Percentiles rank a stretch among this genome's conserved stretches.
Conservation (phyloP, 2,797 vertebrate genomes). For the Sebastes steindachneri region DNA sequence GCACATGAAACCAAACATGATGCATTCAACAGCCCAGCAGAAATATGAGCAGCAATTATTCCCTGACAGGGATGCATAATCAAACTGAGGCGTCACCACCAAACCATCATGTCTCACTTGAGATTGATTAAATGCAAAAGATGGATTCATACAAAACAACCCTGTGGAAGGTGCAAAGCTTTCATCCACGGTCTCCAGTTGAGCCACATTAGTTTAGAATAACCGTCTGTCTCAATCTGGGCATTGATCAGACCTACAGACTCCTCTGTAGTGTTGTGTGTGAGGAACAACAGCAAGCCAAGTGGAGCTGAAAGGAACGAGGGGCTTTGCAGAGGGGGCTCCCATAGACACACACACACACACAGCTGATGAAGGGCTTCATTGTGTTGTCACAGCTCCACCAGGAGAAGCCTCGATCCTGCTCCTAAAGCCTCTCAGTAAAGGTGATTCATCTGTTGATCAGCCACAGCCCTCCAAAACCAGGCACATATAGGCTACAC, state of each 20-base stretch:
- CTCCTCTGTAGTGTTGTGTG: conserved; percentile 13
- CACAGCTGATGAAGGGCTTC: conserved; percentile 68
- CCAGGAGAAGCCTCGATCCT: conserved; percentile 7
- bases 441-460: conserved; percentile 73
- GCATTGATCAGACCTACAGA: conserved; percentile 13
- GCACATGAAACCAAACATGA: background rate
- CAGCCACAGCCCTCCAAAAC: conserved; percentile 10
- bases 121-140: conserved; percentile 33
- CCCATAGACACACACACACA: conserved; percentile 10
- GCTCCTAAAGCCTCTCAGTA: conserved; percentile 33
- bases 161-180: background rate
- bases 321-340: conserved; percentile 42
- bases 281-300: conserved; percentile 37
- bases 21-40: conserved; percentile 6
- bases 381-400: conserved; percentile 60
- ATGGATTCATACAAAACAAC: conserved; percentile 5
- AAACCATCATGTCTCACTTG: conserved; percentile 40
- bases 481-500: background rate
- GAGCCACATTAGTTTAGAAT: conserved; percentile 16
- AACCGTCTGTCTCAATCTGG: background rate
- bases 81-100: conserved; percentile 45
- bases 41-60: conserved; percentile 35
- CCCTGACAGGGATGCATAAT: conserved; percentile 48
- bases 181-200: background rate
- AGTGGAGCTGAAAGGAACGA: conserved; percentile 40